Evolutionary conservation across 2,888 invertebrate species (phyloP), one percentile per base, ranked within the genome.

Genomic region (Drosophila hamatofila): DNA sequence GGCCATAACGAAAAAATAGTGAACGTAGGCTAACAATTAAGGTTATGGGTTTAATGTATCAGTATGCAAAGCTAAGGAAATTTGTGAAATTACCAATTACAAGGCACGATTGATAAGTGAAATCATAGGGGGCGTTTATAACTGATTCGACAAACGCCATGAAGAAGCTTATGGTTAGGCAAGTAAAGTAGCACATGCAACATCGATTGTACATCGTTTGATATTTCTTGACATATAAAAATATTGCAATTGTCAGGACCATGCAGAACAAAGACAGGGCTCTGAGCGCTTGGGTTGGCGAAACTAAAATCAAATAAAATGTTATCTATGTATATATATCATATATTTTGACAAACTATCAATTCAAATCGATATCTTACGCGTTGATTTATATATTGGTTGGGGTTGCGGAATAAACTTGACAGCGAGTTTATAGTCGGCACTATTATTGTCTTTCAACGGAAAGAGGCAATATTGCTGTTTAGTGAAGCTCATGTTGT

Each of bases 1-100:
- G 33, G 95, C 94, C 92, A 96, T 94, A 90, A 97, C 96, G 67
- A 95, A 94, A 92, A 95, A 96, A 92, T 96, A 95, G 57, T 81
- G 72, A 16, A 54, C 21, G 49, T 78, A 85, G 30, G 83, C 91
- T 89, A 14, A 16, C 0, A 35, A 16, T 33, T 21, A 16, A 12
- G 14, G 3, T n/a, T n/a, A n/a, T n/a, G 14, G 7, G 5, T 11
- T 8, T 0, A 30, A 39, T n/a, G 5, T 11, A 18, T 14, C 12
- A 23, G 16, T 44, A 23, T 16, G 2, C 7, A 3, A 12, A 49
- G n/a, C 14, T 7, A 21, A 8, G 3, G 12, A 30, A 12, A 49
- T 30, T 11, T 30, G 18, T 18, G 12, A 7, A 1, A 41, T 14
- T 56, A 41, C 18, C 27, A 3, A 30, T 30, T 30, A 2, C 18